Evolutionary conservation across 2,797 vertebrate genomes (phyloP).

Genomic region (Perodicticus potto): DNA sequence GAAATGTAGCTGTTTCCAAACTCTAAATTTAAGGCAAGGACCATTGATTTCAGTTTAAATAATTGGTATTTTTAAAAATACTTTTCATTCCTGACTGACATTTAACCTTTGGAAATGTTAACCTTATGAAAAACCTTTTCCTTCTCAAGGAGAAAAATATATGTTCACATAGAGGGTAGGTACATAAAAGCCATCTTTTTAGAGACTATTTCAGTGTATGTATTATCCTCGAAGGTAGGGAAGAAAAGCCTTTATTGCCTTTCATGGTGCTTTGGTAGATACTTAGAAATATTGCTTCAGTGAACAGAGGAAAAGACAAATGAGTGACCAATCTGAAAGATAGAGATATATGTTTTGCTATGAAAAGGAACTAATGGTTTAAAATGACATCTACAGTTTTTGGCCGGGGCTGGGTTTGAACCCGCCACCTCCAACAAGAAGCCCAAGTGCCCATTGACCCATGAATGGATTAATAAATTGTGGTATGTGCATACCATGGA

Average conservation of each 20-base stretch:
- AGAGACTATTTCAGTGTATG: neutral
- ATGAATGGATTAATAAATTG: too few species aligned
- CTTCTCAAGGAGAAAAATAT: constrained; percentile 16
- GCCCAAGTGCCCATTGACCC: too few species aligned
- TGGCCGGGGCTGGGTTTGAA: too few species aligned
- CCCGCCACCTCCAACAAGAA: too few species aligned
- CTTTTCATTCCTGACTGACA: neutral
- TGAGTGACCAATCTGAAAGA: neutral
- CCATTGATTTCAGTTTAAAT: constrained; percentile 17
- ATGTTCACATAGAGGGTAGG: neutral
- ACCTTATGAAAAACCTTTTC: neutral
- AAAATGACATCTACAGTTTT: neutral
- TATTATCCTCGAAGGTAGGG: neutral
- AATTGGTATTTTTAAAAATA: neutral
- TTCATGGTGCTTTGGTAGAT: neutral
- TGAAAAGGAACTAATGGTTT: constrained; percentile 20
- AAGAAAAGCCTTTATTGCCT: neutral
- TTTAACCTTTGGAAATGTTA: neutral
- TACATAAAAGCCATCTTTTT: neutral
- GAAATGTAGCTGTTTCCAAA: constrained; percentile 28
- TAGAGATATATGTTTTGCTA: neutral
- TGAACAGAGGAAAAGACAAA: neutral
- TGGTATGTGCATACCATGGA: too few species aligned
- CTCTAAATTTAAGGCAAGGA: neutral
- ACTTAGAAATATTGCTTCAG: neutral